Percentiles rank a stretch among this genome's conserved stretches.
Evolutionary conservation across 2,888 invertebrate species (phyloP).

Genomic region (Drosophila robusta): DNA sequence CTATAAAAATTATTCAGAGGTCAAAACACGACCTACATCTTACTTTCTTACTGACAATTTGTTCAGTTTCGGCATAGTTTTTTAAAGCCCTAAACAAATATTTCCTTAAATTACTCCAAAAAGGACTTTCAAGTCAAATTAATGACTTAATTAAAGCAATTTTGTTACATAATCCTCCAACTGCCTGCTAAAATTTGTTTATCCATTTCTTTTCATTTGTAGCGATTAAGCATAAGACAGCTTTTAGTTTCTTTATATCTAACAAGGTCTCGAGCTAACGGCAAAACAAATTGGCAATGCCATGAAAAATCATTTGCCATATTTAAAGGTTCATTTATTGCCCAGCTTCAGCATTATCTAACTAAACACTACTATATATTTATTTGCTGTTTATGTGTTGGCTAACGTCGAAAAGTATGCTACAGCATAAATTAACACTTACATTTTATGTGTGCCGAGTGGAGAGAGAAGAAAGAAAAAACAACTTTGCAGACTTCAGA

Average conservation of each 20-base stretch:
- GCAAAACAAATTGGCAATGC: conserved; percentile 37
- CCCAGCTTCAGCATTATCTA: background rate
- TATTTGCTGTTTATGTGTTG: conserved; percentile 39
- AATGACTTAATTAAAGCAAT: background rate
- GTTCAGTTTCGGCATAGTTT: background rate
- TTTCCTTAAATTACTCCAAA: background rate
- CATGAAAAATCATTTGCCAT: conserved; percentile 36
- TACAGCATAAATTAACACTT: conserved; percentile 76
- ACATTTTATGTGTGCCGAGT: conserved; percentile 56
- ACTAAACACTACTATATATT: conserved; percentile 9
- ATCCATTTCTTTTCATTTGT: background rate
- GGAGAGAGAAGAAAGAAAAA: conserved; percentile 1
- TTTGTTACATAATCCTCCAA: background rate
- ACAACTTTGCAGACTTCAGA: conserved; percentile 47
- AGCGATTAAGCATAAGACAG: conserved; percentile 13
- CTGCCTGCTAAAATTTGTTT: background rate
- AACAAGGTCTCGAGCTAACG: conserved; percentile 17
- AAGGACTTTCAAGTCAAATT: background rate
- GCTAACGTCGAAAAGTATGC: conserved; percentile 49
- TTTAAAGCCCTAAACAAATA: background rate
- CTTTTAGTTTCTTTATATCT: conserved; percentile 15
- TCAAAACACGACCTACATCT: too few species aligned
- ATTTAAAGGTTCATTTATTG: conserved; percentile 2
- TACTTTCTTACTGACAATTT: too few species aligned
- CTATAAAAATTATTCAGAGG: too few species aligned